A percentile compares a stretch with the other conserved stretches of the same genome.
phyloP scores from a whole-genome alignment of 1,140 invertebrate genomes.

The Drosophila sp. region DNA sequence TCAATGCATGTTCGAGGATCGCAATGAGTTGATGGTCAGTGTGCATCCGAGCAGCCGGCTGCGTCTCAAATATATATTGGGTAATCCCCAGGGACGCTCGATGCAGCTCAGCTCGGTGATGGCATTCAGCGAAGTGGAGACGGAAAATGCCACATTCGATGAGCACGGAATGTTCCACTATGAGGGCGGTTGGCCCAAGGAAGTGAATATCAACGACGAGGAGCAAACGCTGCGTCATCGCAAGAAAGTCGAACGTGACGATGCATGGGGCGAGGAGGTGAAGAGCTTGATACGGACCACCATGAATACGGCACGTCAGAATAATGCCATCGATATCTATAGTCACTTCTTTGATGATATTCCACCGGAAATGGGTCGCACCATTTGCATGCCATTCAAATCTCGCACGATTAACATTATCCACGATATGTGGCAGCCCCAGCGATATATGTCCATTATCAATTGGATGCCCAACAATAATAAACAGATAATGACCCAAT shows the following conservation, averaged over 20 bases:
- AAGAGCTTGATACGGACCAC: conserved; percentile 54
- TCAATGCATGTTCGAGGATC: conserved; percentile 90
- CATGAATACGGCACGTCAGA: conserved; percentile 90
- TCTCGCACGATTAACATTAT: conserved; percentile 63
- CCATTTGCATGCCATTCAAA: conserved; percentile 52
- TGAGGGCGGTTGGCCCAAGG: conserved; percentile 98
- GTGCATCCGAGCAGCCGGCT: conserved; percentile 86
- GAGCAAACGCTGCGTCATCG: conserved; percentile 93
- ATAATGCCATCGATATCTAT: conserved; percentile 96
- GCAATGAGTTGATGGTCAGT: conserved; percentile 90
- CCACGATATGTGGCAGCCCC: conserved; percentile 85
- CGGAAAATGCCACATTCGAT: conserved; percentile 84
- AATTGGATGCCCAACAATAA: conserved; percentile 93
- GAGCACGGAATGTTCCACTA: conserved; percentile 92
- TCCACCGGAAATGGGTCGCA: conserved; percentile 41
- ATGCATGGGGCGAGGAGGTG: conserved; percentile 87
- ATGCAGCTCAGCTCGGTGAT: conserved; percentile 87
- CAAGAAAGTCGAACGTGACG: conserved; percentile 97
- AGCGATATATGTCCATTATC: conserved; percentile 89
- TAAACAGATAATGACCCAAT: conserved; percentile 91
- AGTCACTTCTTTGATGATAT: conserved; percentile 91
- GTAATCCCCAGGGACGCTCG: conserved; percentile 88
- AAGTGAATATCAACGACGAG: conserved; percentile 93
- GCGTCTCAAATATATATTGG: conserved; percentile 88
- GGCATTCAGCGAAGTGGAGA: conserved; percentile 88